Percentiles rank a stretch among this genome's conserved stretches.
Conservation (phyloP, 1,140 invertebrate species). For the Carposina sasakii region DNA sequence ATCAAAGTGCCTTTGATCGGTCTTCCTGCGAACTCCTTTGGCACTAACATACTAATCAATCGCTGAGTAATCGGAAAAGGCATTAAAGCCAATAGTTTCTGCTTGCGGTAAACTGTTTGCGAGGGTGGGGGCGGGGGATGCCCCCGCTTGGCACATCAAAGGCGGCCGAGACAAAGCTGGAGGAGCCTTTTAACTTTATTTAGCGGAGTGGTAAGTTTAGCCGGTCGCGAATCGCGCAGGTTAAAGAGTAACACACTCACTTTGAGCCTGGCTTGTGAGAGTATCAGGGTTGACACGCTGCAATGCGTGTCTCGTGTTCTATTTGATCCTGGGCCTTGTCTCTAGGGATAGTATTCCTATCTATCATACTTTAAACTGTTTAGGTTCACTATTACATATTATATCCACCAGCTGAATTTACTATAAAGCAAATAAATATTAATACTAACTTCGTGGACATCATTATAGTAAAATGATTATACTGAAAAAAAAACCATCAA, state of each 20-base stretch:
- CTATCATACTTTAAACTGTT: no score
- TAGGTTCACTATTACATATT: no score
- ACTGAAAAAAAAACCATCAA: no score
- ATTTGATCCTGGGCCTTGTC: no score
- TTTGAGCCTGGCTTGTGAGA: constrained; percentile 48
- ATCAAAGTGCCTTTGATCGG: constrained; percentile 54
- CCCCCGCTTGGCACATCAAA: constrained; percentile 61
- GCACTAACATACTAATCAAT: constrained; percentile 59
- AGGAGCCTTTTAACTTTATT: constrained; percentile 72
- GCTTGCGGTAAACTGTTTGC: constrained; percentile 66
- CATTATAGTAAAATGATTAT: no score
- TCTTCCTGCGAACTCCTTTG: constrained; percentile 46
- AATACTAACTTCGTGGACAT: no score
- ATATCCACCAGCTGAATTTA: no score
- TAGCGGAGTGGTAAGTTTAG: constrained; percentile 72
- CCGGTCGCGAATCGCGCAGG: constrained; percentile 70
- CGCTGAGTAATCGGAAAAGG: constrained; percentile 55
- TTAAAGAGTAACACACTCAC: constrained; percentile 72
- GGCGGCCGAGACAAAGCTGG: constrained; percentile 66
- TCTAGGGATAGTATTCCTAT: no score
- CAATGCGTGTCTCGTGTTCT: no score
- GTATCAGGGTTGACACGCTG: constrained; percentile 41
- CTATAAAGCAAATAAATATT: no score
- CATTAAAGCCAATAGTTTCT: constrained; percentile 66
- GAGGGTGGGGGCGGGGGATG: constrained; percentile 37